Evolutionary conservation across 2,113 vertebrate species (phyloP).

Genomic region (Andinoacara biseriatus): DNA sequence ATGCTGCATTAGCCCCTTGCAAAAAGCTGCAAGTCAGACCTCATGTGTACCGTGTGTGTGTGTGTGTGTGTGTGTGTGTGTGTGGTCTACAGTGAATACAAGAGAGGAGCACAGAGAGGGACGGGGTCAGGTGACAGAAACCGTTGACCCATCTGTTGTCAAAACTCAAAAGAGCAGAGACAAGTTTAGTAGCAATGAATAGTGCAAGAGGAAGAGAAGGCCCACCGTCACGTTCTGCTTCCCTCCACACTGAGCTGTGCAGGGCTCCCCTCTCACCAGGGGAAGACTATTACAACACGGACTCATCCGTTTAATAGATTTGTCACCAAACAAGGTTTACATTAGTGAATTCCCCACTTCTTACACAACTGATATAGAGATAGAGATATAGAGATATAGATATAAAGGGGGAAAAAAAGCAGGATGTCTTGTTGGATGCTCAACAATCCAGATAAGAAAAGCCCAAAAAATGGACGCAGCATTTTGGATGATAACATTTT

Average conservation of each 20-base stretch:
- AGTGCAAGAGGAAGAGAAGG: background rate
- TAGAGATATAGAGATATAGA: no score
- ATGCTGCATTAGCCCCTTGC: background rate
- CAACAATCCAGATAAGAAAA: background rate
- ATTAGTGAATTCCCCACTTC: background rate
- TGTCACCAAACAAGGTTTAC: background rate
- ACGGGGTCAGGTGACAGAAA: constrained; percentile 72
- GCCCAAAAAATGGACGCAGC: background rate
- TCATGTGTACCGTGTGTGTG: background rate
- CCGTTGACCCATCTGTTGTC: constrained; percentile 77
- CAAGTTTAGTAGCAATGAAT: constrained; percentile 48
- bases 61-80: constrained; percentile 21
- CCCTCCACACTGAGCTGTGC: background rate
- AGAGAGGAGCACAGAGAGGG: constrained; percentile 19
- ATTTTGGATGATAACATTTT: background rate
- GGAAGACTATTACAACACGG: background rate
- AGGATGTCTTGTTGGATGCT: background rate
- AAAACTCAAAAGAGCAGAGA: constrained; percentile 66
- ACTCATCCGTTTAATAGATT: background rate
- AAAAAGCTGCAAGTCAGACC: background rate
- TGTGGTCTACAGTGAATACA: constrained; percentile 15
- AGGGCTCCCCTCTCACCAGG: background rate
- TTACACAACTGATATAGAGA: background rate
- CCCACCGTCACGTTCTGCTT: background rate
- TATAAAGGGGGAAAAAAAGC: no score